phyloP scores from a whole-genome alignment of 2,888 invertebrate species.

The Ditylenchus weischeri region DNA sequence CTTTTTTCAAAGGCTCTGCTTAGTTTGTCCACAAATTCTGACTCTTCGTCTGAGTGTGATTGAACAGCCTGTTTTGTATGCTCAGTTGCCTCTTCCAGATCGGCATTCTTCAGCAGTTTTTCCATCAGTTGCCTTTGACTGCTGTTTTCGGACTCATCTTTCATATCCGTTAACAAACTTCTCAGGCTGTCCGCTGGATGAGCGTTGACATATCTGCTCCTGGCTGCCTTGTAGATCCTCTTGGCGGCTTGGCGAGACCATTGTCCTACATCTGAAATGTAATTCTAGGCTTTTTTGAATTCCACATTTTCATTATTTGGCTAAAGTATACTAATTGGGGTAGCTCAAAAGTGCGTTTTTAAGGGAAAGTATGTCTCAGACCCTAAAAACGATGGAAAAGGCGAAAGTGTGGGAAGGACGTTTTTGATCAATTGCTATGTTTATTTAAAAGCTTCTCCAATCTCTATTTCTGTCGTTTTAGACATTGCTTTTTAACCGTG shows the following conservation, averaged over 20 bases:
- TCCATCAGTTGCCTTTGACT: slow-evolving; percentile 14
- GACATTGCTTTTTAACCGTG: too few relatives aligned
- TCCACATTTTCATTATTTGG: too few relatives aligned
- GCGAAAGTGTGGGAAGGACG: too few relatives aligned
- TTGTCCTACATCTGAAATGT: slow-evolving; percentile 14
- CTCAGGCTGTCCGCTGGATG: neutral
- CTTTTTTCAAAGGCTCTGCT: slow-evolving; percentile 25
- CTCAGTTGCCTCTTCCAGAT: slow-evolving; percentile 26
- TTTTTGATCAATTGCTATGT: too few relatives aligned
- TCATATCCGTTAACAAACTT: neutral
- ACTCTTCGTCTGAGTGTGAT: slow-evolving; percentile 12
- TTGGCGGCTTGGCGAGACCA: slow-evolving; percentile 36
- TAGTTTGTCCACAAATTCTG: slow-evolving; percentile 26
- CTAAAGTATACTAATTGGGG: too few relatives aligned
- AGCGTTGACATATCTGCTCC: neutral
- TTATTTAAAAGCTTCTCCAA: too few relatives aligned
- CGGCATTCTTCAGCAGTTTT: slow-evolving; percentile 18
- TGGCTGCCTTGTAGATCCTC: slow-evolving; percentile 31
- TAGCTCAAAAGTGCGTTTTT: too few relatives aligned
- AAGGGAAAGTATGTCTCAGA: too few relatives aligned
- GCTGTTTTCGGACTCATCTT: neutral
- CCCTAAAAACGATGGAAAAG: too few relatives aligned
- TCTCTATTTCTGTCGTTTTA: too few relatives aligned
- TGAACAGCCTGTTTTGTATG: neutral
- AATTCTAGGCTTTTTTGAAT: too few relatives aligned